Conservation (phyloP, 2,888 invertebrate species). For the Tiphia femorata region DNA sequence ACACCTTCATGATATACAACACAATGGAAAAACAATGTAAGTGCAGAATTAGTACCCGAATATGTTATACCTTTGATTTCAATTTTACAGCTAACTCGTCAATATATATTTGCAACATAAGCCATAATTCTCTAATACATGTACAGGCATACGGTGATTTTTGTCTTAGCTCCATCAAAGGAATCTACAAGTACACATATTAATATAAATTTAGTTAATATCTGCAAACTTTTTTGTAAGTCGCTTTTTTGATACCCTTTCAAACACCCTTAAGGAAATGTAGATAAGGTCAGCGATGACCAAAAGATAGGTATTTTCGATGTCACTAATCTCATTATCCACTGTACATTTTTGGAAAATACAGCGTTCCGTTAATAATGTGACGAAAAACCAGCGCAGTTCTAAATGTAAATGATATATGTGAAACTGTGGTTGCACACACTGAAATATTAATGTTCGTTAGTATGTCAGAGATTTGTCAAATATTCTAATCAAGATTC, state of each 20-base stretch:
- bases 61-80: conserved; percentile 51
- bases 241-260: conserved; percentile 56
- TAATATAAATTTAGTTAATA: background rate
- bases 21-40: background rate
- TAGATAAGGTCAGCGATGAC: conserved; percentile 64
- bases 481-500: background rate
- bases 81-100: conserved; percentile 59
- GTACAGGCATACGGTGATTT: conserved; percentile 72
- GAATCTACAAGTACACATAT: conserved; percentile 55
- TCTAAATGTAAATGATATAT: conserved; percentile 71
- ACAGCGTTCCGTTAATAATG: conserved; percentile 51
- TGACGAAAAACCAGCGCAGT: conserved; percentile 68
- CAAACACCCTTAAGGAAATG: conserved; percentile 63
- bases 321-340: conserved; percentile 47
- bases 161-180: conserved; percentile 66
- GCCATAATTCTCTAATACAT: conserved; percentile 74
- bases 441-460: conserved; percentile 53
- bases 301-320: conserved; percentile 47
- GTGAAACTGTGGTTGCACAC: conserved; percentile 69
- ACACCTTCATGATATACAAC: background rate
- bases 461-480: background rate
- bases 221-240: conserved; percentile 1
- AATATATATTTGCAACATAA: conserved; percentile 69
- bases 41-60: background rate
- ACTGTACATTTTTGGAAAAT: conserved; percentile 37